phyloP scores from a whole-genome alignment of 2,888 invertebrate species.

The Drosophila nr. medialis region DNA sequence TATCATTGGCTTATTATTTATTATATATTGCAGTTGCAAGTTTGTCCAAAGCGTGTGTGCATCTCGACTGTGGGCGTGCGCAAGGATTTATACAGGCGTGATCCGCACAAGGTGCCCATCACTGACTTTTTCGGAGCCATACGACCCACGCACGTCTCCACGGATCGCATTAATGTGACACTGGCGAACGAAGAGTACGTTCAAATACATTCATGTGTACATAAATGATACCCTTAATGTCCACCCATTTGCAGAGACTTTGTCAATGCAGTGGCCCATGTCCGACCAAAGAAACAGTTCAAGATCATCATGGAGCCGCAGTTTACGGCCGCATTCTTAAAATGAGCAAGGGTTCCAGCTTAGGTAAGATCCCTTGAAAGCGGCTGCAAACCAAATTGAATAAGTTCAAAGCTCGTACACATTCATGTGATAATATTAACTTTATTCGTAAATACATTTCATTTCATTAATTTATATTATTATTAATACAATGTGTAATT shows the following conservation, averaged over 20 bases:
- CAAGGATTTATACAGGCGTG: conserved; percentile 93
- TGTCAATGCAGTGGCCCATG: conserved; percentile 35
- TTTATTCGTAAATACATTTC: conserved; percentile 78
- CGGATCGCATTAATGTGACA: conserved; percentile 85
- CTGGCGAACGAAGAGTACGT: conserved; percentile 83
- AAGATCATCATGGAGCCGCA: conserved; percentile 75
- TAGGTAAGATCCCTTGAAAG: neutral
- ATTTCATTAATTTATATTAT: conserved; percentile 73
- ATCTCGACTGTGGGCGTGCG: conserved; percentile 98
- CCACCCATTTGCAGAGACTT: conserved; percentile 72
- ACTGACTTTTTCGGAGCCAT: conserved; percentile 99
- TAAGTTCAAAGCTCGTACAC: conserved; percentile 40
- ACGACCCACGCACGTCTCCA: conserved; percentile 91
- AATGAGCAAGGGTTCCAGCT: conserved; percentile 29
- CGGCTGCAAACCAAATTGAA: conserved; percentile 4
- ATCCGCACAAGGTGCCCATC: conserved; percentile 94
- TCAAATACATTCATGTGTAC: neutral
- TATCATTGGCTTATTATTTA: neutral
- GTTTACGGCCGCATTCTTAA: conserved; percentile 75
- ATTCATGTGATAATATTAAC: conserved; percentile 79
- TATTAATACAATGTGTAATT: conserved; percentile 77
- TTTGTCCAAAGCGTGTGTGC: conserved; percentile 97
- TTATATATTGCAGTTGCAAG: conserved; percentile 89
- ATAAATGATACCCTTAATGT: neutral
- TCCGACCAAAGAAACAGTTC: conserved; percentile 45